Evolutionary conservation across 2,888 invertebrate species (phyloP), one percentile per base, ranked within the genome.

Genomic region (Endomychus coccineus): DNA sequence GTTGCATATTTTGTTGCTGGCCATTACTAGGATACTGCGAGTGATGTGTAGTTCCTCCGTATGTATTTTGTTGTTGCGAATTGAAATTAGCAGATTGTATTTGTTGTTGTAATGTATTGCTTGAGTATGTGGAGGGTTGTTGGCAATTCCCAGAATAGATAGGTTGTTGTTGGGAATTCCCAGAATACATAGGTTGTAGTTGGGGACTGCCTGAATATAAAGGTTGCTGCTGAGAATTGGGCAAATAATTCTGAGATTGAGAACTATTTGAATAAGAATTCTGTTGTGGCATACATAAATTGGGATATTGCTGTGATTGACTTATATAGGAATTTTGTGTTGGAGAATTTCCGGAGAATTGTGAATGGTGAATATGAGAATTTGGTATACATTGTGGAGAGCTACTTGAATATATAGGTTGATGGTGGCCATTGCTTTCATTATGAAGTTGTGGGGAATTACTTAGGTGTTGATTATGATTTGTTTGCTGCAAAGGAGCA

Each of bases 181-280:
- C 27, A 27, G 29, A 27, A 16, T 24, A 11, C 27, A 22, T 16
- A 19, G 22, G 13, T 24, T 22, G 50, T 19, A 28, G 27, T 25
- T 33, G 33, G 10, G 16, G n/a, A 15, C n/a, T 31, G 9, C 10
- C 9, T 69, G 34, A 15, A 34, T 19, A 15, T 19, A 19, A 36
- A 13, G 33, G 25, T 16, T 28, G 16, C 31, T 33, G 38, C 21
- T 33, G 36, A 24, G 7, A 17, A 24, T 37, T 29, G 14, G 11
- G 9, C 9, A 16, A 14, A 21, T 21, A 10, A n/a, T n/a, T n/a
- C n/a, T n/a, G n/a, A n/a, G 14, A 19, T 22, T 34, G 31, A 1
- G 22, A 11, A 3, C 11, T 24, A 23, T 22, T 32, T 34, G 25
- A 22, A 17, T 17, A 24, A 7, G 6, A 10, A 13, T 14, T 9